phyloP scores from a whole-genome alignment of 2,888 invertebrate genomes.

The Torymus aiolomorphi region DNA sequence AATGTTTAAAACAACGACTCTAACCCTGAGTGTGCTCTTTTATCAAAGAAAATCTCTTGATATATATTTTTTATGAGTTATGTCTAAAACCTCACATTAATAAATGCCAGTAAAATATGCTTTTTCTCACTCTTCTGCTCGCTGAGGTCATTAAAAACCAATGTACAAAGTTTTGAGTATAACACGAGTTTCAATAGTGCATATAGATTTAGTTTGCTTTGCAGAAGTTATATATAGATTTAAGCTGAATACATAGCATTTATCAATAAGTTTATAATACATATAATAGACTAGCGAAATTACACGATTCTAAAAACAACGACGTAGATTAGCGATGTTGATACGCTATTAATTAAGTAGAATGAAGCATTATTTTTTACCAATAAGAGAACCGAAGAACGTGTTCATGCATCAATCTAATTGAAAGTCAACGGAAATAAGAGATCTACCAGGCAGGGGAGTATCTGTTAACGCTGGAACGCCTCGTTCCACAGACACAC shows the following conservation, averaged over 20 bases:
- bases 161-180: slow-evolving; percentile 21
- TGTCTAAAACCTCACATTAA: too few relatives aligned
- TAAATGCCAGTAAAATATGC: not conserved
- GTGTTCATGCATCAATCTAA: slow-evolving; percentile 50
- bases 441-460: too few relatives aligned
- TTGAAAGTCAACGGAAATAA: not conserved
- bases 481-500: not conserved
- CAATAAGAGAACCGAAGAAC: slow-evolving; percentile 5
- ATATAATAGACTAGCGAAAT: slow-evolving; percentile 23
- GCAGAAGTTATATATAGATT: slow-evolving; percentile 8
- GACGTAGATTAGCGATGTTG: slow-evolving; percentile 18
- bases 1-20: too few relatives aligned
- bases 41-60: too few relatives aligned
- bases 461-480: too few relatives aligned
- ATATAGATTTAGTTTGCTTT: slow-evolving; percentile 24
- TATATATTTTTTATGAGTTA: not conserved
- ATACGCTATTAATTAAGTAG: not conserved
- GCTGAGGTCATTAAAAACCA: slow-evolving; percentile 21
- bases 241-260: slow-evolving; percentile 8
- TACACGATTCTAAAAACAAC: slow-evolving; percentile 28
- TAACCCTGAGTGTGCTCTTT: too few relatives aligned
- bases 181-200: slow-evolving; percentile 20
- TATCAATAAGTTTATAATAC: not conserved
- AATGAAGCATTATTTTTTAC: slow-evolving; percentile 5
- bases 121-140: slow-evolving; percentile 24